Conservation (phyloP, 2,113 vertebrate species). For the Eurystomus gularis region DNA sequence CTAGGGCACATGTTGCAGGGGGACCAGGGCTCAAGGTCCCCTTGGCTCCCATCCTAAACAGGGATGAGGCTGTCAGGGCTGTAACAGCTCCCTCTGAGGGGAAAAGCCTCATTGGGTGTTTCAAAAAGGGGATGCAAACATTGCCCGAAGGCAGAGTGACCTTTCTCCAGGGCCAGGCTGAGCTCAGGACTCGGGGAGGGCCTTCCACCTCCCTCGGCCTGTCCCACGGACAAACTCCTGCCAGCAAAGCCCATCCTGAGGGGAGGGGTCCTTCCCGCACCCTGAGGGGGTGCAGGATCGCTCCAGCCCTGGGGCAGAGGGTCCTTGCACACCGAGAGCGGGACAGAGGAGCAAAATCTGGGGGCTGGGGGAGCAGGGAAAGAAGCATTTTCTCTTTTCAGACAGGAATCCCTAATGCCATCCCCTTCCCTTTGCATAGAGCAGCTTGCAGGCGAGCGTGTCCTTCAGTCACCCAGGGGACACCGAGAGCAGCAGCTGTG, state of each 20-base stretch:
- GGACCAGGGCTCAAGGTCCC: background rate
- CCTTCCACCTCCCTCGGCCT: background rate
- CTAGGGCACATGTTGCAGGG: accelerated
- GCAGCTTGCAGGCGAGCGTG: background rate
- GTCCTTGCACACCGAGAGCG: background rate
- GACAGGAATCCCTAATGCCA: background rate
- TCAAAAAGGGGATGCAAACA: background rate
- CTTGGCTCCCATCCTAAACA: background rate
- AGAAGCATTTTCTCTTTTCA: constrained; percentile 26
- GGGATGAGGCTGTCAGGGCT: background rate
- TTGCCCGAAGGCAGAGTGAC: background rate
- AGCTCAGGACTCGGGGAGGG: background rate
- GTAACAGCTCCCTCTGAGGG: background rate
- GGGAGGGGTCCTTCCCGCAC: background rate
- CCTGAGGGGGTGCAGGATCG: background rate
- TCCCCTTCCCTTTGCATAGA: constrained; percentile 38
- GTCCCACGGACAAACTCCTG: background rate
- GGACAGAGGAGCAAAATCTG: background rate
- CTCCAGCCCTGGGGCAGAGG: background rate
- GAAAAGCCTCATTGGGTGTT: background rate
- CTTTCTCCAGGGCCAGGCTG: background rate
- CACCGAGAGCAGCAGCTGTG: background rate
- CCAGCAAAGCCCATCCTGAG: background rate
- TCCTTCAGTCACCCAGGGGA: constrained; percentile 4
- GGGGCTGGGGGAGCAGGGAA: background rate